A percentile compares a stretch with the other conserved stretches of the same genome.
phyloP scores from a whole-genome alignment of 2,888 invertebrate species.

The Coenonympha glycerion region DNA sequence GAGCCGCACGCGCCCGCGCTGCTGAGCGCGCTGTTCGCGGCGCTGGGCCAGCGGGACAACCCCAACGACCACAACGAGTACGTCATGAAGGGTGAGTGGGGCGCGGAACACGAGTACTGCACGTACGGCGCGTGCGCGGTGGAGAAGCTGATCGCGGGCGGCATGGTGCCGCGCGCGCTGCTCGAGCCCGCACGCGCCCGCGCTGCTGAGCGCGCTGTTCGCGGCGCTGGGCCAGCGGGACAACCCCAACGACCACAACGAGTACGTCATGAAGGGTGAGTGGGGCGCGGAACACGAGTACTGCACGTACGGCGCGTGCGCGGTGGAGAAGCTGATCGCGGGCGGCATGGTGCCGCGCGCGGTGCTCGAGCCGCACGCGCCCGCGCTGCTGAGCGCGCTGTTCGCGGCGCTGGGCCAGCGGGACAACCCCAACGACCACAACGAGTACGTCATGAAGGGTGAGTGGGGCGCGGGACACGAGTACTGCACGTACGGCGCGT shows the following conservation, averaged over 20 bases:
- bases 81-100: slow-evolving; percentile 89
- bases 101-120: too few relatives aligned
- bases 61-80: slow-evolving; percentile 95
- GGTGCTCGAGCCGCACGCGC: too few relatives aligned
- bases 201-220: slow-evolving; percentile 86
- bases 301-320: too few relatives aligned
- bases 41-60: slow-evolving; percentile 79
- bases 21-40: slow-evolving; percentile 84
- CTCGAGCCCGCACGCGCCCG: slow-evolving; percentile 81
- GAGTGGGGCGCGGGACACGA: too few relatives aligned
- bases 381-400: too few relatives aligned
- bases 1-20: slow-evolving; percentile 81
- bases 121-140: slow-evolving; percentile 95
- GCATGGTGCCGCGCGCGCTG: slow-evolving; percentile 76
- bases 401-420: too few relatives aligned
- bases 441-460: too few relatives aligned
- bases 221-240: slow-evolving; percentile 81
- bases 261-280: slow-evolving; percentile 96
- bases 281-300: too few relatives aligned
- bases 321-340: too few relatives aligned
- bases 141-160: slow-evolving; percentile 90
- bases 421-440: too few relatives aligned
- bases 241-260: slow-evolving; percentile 87
- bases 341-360: too few relatives aligned
- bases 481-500: too few relatives aligned